Evolutionary conservation across 2,888 invertebrate species (phyloP).

Genomic region (Ophion costatus): DNA sequence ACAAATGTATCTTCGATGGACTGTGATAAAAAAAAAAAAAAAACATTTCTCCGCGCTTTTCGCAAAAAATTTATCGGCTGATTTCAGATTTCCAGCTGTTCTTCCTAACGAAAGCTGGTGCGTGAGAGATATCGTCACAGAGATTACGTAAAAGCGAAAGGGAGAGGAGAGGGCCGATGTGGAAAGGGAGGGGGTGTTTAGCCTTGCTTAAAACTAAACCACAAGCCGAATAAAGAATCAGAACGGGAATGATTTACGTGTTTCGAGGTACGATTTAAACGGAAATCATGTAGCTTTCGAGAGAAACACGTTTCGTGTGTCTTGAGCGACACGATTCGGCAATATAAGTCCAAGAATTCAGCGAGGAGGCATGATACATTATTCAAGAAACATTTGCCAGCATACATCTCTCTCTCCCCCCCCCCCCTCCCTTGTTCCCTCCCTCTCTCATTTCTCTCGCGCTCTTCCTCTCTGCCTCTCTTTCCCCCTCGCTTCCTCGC

Average conservation of each 20-base stretch:
- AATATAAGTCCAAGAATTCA: constrained; percentile 51
- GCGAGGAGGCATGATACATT: constrained; percentile 54
- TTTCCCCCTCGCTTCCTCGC: constrained; percentile 1
- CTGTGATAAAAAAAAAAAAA: neutral
- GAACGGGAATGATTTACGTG: constrained; percentile 26
- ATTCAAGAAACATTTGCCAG: constrained; percentile 60
- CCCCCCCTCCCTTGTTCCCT: neutral
- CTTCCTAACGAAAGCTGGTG: neutral
- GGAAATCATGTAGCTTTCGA: constrained; percentile 49
- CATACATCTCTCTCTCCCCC: constrained; percentile 13
- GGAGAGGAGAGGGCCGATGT: neutral
- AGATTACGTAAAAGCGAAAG: neutral
- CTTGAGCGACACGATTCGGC: constrained; percentile 40
- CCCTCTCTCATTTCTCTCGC: neutral
- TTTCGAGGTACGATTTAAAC: constrained; percentile 42
- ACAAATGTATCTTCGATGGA: neutral
- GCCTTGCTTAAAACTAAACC: neutral
- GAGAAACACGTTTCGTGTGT: constrained; percentile 55
- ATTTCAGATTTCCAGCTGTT: neutral
- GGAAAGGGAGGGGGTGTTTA: neutral
- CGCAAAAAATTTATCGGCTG: neutral
- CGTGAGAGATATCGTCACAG: neutral
- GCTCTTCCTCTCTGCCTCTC: neutral
- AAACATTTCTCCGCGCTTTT: neutral
- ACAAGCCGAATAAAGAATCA: constrained; percentile 12